Conservation (phyloP, 2,113 vertebrate genomes). For the Hirundichthys speculiger region DNA sequence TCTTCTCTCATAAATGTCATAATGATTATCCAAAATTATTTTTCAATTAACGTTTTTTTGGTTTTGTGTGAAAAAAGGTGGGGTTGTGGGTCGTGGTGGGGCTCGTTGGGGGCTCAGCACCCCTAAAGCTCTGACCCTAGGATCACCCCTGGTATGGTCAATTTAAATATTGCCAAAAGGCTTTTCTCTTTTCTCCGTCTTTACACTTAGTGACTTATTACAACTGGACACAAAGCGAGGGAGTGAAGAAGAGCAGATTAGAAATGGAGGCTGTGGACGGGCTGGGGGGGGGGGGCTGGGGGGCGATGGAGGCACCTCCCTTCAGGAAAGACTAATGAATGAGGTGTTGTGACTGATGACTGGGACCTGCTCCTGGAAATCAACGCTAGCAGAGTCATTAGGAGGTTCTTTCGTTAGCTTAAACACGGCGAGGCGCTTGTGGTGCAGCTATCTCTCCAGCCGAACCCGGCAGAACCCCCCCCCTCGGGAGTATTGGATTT, state of each 20-base stretch:
- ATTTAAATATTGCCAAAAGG: no score
- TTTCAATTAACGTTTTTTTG: no score
- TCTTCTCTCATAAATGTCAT: no score
- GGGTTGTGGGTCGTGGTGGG: no score
- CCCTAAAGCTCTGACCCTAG: no score
- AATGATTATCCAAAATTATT: no score
- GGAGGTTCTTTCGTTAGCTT: slow-evolving; percentile 65
- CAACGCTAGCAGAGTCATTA: slow-evolving; percentile 69
- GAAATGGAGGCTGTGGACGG: slow-evolving; percentile 26
- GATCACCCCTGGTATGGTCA: no score
- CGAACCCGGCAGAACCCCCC: slow-evolving; percentile 26
- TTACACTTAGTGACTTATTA: slow-evolving; percentile 10
- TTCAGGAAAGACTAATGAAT: slow-evolving; percentile 70
- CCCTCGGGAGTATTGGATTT: slow-evolving; percentile 55
- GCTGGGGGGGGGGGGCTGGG: no score
- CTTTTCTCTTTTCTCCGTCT: not conserved
- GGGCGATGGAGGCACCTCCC: slow-evolving; percentile 24
- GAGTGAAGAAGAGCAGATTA: slow-evolving; percentile 36
- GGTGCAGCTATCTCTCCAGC: slow-evolving; percentile 18
- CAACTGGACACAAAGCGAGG: slow-evolving; percentile 22
- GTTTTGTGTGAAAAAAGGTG: no score
- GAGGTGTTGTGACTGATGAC: slow-evolving; percentile 71
- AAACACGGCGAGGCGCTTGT: slow-evolving; percentile 58
- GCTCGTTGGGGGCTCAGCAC: no score
- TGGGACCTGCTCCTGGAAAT: no score